Percentiles rank a stretch among this genome's conserved stretches.
Conservation (phyloP, 2,888 invertebrate genomes). For the Argyresthia goedartella region DNA sequence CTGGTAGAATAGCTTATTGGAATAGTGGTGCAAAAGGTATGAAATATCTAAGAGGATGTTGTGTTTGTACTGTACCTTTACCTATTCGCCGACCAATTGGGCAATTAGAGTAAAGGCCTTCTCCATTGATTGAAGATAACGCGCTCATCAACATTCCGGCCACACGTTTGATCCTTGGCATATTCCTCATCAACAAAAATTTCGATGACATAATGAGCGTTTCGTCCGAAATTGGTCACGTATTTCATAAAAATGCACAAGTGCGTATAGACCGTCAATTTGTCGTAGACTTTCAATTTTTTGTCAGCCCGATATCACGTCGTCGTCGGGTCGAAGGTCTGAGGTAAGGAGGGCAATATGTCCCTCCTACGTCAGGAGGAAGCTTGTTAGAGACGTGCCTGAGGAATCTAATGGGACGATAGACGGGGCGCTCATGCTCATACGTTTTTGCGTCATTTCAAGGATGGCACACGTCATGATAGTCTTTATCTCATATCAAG, state of each 20-base stretch:
- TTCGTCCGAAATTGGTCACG: slow-evolving; percentile 35
- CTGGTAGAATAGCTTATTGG: background rate
- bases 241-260: slow-evolving; percentile 13
- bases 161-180: slow-evolving; percentile 54
- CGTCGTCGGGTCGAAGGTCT: slow-evolving; percentile 1
- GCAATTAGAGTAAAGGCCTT: no score
- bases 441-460: no score
- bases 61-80: no score
- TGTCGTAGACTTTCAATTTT: slow-evolving; percentile 5
- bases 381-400: slow-evolving; percentile 32
- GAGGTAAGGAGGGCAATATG: slow-evolving; percentile 15
- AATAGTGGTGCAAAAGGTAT: background rate
- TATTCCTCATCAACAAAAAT: slow-evolving; percentile 32
- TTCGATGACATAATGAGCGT: slow-evolving; percentile 25
- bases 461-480: no score
- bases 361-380: background rate
- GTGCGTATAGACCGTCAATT: background rate
- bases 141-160: slow-evolving; percentile 49
- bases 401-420: slow-evolving; percentile 18
- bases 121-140: no score
- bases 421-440: no score
- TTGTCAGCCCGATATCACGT: background rate
- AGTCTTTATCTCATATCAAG: background rate
- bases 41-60: no score
- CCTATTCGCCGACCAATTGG: no score